Evolutionary conservation across 2,797 vertebrate genomes (phyloP).

Genomic region (Valencia hispanica): DNA sequence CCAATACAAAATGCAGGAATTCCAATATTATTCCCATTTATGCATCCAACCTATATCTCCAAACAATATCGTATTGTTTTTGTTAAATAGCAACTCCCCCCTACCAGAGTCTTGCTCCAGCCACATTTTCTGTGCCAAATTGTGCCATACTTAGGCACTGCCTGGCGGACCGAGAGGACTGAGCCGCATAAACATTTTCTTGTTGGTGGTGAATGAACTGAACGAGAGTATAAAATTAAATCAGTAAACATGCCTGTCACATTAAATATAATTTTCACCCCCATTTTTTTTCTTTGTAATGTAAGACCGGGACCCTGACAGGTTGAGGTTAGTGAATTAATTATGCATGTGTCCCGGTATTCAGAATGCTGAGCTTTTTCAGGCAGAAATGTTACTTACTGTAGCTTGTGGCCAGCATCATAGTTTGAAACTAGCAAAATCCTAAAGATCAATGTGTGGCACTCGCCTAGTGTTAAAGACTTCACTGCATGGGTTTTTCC

Average conservation of each 20-base stretch:
- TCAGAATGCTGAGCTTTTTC: not conserved
- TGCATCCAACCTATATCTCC: not conserved
- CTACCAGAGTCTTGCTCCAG: too few species aligned
- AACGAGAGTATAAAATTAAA: not conserved
- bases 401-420: not conserved
- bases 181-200: too few species aligned
- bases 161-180: too few species aligned
- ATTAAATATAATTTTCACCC: not conserved
- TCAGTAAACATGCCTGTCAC: not conserved
- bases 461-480: too few species aligned
- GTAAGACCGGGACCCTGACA: too few species aligned
- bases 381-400: not conserved
- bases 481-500: too few species aligned
- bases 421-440: not conserved
- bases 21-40: not conserved
- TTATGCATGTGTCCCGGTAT: not conserved
- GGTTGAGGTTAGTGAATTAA: conserved; percentile 1
- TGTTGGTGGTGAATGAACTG: not conserved
- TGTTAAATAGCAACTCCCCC: too few species aligned
- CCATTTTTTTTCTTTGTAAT: not conserved
- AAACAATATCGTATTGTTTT: not conserved
- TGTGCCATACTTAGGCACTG: too few species aligned
- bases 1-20: not conserved
- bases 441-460: not conserved
- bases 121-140: too few species aligned